These are phyloP conservation scores for Littorina saxatilis DNA, from an alignment of 1,140 invertebrate genomes.

Conservation along the genomic window DNA sequence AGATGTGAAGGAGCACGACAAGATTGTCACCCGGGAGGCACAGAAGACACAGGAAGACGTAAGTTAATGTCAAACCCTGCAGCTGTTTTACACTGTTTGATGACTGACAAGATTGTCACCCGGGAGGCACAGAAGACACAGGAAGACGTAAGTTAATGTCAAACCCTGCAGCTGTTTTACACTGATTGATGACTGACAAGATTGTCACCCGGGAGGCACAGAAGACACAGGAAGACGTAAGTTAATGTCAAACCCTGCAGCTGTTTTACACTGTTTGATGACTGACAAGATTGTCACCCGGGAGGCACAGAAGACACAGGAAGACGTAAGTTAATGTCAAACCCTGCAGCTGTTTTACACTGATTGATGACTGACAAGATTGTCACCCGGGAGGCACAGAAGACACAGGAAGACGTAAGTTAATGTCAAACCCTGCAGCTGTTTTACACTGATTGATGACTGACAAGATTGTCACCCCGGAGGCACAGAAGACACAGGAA, in stretches of 20 bases:
- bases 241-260: slow-evolving; percentile 27
- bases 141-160: slow-evolving; percentile 70
- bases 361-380: slow-evolving; percentile 39
- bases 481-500: slow-evolving; percentile 72
- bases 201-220: slow-evolving; percentile 72
- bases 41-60: slow-evolving; percentile 74
- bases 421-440: too few relatives aligned
- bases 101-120: slow-evolving; percentile 69
- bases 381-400: slow-evolving; percentile 71
- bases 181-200: slow-evolving; percentile 51
- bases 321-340: slow-evolving; percentile 68
- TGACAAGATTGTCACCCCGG: slow-evolving; percentile 66
- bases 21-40: slow-evolving; percentile 71
- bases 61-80: slow-evolving; percentile 42
- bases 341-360: too few relatives aligned
- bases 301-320: slow-evolving; percentile 72
- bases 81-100: too few relatives aligned
- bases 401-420: slow-evolving; percentile 74
- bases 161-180: too few relatives aligned
- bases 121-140: slow-evolving; percentile 72
- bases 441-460: too few relatives aligned
- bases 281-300: slow-evolving; percentile 70
- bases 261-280: too few relatives aligned
- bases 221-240: slow-evolving; percentile 74
- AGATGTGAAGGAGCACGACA: slow-evolving; percentile 74